Percentiles rank a stretch among this genome's conserved stretches.
These are phyloP conservation scores for Drosophila willistoni DNA, from an alignment of 1,140 invertebrate genomes.

Conservation along the genomic window DNA sequence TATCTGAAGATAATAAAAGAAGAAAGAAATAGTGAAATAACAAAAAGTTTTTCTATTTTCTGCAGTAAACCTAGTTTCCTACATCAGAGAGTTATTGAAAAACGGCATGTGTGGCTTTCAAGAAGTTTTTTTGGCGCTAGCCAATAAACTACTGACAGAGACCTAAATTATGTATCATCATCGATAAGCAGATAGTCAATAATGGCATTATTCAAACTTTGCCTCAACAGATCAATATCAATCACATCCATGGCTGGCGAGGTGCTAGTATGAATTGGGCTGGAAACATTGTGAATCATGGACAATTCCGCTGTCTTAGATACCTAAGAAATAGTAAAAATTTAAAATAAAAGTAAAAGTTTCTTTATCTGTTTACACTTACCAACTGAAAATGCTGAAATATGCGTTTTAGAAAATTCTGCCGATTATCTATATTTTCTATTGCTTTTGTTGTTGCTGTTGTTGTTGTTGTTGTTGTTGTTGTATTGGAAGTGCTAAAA, in stretches of 20 bases:
- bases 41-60: not conserved
- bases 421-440: too few species aligned
- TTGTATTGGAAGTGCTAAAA: not conserved
- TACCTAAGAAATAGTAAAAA: constrained; percentile 15
- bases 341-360: not conserved
- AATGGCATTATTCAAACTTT: constrained; percentile 43
- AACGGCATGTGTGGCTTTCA: not conserved
- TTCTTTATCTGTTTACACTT: not conserved
- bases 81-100: not conserved
- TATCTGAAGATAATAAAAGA: not conserved
- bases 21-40: not conserved
- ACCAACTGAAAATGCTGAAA: not conserved
- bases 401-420: not conserved
- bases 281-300: constrained; percentile 11
- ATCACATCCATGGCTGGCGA: constrained; percentile 54
- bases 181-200: constrained; percentile 37
- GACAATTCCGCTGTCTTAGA: constrained; percentile 25
- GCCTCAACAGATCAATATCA: constrained; percentile 20
- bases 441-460: too few species aligned
- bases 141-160: not conserved
- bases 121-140: not conserved
- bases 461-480: not conserved
- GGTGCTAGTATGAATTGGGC: constrained; percentile 19
- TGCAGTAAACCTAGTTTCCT: not conserved
- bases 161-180: not conserved